Conservation (phyloP, 2,888 invertebrate genomes). For the Epinotia brunnichana region DNA sequence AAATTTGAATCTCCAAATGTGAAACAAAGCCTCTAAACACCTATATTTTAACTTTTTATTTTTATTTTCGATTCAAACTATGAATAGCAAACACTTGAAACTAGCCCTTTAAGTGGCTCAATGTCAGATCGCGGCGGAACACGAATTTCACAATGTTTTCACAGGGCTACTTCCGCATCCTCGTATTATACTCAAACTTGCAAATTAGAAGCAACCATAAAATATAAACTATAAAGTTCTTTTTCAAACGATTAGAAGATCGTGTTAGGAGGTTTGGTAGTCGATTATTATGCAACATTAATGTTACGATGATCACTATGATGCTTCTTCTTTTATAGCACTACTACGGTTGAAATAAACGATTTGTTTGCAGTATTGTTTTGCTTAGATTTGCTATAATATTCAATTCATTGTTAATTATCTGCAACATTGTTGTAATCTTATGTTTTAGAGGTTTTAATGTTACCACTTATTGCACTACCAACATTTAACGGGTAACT, state of each 20-base stretch:
- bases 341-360: slow-evolving; percentile 46
- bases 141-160: slow-evolving; percentile 60
- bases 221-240: neutral
- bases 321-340: slow-evolving; percentile 47
- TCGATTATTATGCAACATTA: slow-evolving; percentile 1
- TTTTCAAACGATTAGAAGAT: neutral
- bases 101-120: slow-evolving; percentile 53
- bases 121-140: slow-evolving; percentile 55
- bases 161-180: neutral
- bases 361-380: slow-evolving; percentile 23
- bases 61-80: slow-evolving; percentile 23
- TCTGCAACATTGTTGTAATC: neutral
- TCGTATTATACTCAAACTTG: neutral
- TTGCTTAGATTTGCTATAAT: slow-evolving; percentile 14
- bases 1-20: no score
- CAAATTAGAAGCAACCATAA: slow-evolving; percentile 15
- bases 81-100: slow-evolving; percentile 43
- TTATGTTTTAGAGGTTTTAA: neutral
- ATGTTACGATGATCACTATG: slow-evolving; percentile 52
- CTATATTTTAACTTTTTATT: no score
- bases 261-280: neutral
- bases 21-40: no score
- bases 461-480: neutral
- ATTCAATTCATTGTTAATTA: neutral
- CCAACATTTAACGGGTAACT: neutral